phyloP scores from a whole-genome alignment of 2,888 invertebrate species.

The Monochamus alternatus region DNA sequence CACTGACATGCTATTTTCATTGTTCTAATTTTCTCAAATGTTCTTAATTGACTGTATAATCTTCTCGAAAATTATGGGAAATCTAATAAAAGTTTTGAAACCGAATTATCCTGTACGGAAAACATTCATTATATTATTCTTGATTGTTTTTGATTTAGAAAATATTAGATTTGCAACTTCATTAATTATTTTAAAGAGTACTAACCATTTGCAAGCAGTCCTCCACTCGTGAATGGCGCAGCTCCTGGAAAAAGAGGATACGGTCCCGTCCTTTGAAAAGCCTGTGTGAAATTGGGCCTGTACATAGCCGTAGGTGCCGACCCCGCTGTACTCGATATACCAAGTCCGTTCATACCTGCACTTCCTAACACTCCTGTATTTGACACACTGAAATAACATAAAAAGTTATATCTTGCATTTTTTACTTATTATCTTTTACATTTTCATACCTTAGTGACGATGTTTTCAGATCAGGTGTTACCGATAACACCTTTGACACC shows the following conservation, averaged over 20 bases:
- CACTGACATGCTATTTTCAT: too few species aligned
- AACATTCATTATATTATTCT: too few species aligned
- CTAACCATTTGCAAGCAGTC: constrained; percentile 69
- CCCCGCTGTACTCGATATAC: constrained; percentile 70
- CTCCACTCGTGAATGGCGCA: constrained; percentile 65
- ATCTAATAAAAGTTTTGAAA: too few species aligned
- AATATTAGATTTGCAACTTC: too few species aligned
- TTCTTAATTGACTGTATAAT: too few species aligned
- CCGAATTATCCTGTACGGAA: too few species aligned
- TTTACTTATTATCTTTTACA: too few species aligned
- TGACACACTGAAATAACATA: constrained; percentile 61
- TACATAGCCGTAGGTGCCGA: constrained; percentile 78
- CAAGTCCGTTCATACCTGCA: constrained; percentile 68
- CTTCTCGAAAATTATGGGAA: too few species aligned
- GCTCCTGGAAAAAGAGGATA: constrained; percentile 72
- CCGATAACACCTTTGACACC: constrained; percentile 71
- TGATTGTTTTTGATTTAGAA: too few species aligned
- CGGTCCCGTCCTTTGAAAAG: constrained; percentile 78
- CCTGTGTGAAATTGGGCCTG: constrained; percentile 82
- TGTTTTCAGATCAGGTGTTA: constrained; percentile 62
- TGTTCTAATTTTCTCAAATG: too few species aligned
- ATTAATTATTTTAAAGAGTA: constrained; percentile 4
- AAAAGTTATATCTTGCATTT: constrained; percentile 8
- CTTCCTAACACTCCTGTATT: constrained; percentile 62
- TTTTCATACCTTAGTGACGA: constrained; percentile 60